Conservation (phyloP, 1,140 invertebrate genomes). For the Hypothenemus hampei region DNA sequence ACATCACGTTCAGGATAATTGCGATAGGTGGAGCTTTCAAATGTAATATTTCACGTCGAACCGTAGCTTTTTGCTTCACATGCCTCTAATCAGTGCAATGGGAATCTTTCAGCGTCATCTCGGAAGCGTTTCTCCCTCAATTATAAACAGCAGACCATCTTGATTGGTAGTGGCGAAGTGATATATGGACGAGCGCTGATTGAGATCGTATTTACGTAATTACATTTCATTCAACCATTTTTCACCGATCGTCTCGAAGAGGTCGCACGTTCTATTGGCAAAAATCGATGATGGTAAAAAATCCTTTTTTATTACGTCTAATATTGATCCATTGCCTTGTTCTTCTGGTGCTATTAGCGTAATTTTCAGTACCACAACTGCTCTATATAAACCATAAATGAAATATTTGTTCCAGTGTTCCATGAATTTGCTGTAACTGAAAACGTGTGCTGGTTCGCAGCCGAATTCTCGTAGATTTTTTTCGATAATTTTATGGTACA, state of each 20-base stretch:
- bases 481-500: background rate
- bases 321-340: background rate
- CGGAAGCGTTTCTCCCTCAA: slow-evolving; percentile 1
- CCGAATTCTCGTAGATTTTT: background rate
- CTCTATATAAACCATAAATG: background rate
- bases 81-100: background rate
- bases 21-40: too few species aligned
- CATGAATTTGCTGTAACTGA: background rate
- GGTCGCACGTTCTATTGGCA: background rate
- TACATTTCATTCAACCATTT: background rate
- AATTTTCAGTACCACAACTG: background rate
- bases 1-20: too few species aligned
- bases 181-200: background rate
- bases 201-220: background rate
- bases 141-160: background rate
- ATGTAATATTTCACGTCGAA: too few species aligned
- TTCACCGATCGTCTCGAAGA: too few species aligned
- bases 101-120: slow-evolving; percentile 4
- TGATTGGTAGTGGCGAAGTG: background rate
- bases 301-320: background rate
- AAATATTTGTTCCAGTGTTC: slow-evolving; percentile 2
- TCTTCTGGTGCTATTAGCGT: background rate
- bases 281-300: background rate
- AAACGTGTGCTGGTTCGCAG: background rate
- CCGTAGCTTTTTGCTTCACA: too few species aligned